phyloP scores from a whole-genome alignment of 2,888 invertebrate species.

The Eumerus sabulonum region DNA sequence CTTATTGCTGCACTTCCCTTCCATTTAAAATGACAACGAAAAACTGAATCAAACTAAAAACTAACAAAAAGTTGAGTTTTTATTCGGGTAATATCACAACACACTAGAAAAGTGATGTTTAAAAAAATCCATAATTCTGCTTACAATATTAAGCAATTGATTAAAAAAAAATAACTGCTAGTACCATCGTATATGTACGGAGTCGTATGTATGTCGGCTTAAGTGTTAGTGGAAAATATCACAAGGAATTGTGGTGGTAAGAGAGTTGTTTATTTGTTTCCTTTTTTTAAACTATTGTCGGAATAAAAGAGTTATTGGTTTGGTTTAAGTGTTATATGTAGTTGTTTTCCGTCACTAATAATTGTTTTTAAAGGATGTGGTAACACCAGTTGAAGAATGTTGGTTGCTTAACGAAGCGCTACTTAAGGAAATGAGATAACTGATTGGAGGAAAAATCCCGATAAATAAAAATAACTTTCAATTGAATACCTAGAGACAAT shows the following conservation, averaged over 20 bases:
- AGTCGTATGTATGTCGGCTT: constrained; percentile 11
- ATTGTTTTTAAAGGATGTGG: too few species aligned
- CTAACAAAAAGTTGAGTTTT: too few species aligned
- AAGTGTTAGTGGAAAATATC: constrained; percentile 51
- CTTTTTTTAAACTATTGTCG: constrained; percentile 24
- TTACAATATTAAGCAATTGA: constrained; percentile 8
- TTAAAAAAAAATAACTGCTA: not conserved
- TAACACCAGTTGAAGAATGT: too few species aligned
- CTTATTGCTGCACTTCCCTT: too few species aligned
- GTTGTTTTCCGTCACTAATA: not conserved
- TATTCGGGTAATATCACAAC: constrained; percentile 57
- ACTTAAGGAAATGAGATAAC: too few species aligned
- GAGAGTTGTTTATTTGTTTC: constrained; percentile 17
- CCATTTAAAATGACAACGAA: too few species aligned
- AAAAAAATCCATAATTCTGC: not conserved
- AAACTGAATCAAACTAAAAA: too few species aligned
- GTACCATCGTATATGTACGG: not conserved
- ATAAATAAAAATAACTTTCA: too few species aligned
- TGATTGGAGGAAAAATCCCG: too few species aligned
- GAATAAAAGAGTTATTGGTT: not conserved
- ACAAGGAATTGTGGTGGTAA: constrained; percentile 63
- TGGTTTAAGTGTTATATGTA: not conserved
- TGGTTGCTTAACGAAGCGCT: too few species aligned
- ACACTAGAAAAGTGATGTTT: constrained; percentile 22
- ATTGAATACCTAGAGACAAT: too few species aligned